Base-by-base conservation (phyloP, 2,113 vertebrate species). In the Cavia porcellus region DNA sequence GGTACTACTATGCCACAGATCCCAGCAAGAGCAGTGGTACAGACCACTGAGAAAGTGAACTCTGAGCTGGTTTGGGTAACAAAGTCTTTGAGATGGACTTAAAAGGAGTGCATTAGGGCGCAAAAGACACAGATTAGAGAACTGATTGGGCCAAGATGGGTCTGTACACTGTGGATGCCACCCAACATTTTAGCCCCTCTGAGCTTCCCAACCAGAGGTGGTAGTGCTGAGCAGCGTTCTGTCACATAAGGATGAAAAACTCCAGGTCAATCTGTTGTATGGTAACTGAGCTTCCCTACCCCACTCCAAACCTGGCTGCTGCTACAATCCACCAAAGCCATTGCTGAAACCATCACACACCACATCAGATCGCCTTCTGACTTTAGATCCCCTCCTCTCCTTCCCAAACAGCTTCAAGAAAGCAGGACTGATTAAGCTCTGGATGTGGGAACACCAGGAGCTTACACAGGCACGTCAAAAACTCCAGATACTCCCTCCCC, bases 251-350 rank as follows among this genome's bases (percentile, higher is more conserved):
- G n/a, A 74, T 94, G 80, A 64, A 90, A 96, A 74, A 25, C 17
- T 83, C 70, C 50, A 97, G 86, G 61, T 38, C 74, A 86, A 72
- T 83, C 24, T 47, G 75, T 72, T 77, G 83, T 74, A 83, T 83
- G 45, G 47, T 81, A 55, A 77, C 38, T 55, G 47, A 93, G 28
- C 42, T 94, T 24, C 38, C 22, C 28, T 4, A n/a, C 59, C 15
- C 38, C 47, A 82, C 1, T 45, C 32, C 74, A 30, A 59, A 94
- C 24, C 45, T 25, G 42, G 25, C 68, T n/a, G 57, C 22, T 84
- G 45, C 50, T 90, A 59, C 28, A 35, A 9, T 62, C 66, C 17
- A 4, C 38, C 75, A 20, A 80, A 91, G 68, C 35, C n/a, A 7
- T 83, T 19, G 20, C 77, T 74, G 79, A 50, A 28, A 8, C 75